phyloP scores from a whole-genome alignment of 2,888 invertebrate species.

The Nemapogon koenigi region DNA sequence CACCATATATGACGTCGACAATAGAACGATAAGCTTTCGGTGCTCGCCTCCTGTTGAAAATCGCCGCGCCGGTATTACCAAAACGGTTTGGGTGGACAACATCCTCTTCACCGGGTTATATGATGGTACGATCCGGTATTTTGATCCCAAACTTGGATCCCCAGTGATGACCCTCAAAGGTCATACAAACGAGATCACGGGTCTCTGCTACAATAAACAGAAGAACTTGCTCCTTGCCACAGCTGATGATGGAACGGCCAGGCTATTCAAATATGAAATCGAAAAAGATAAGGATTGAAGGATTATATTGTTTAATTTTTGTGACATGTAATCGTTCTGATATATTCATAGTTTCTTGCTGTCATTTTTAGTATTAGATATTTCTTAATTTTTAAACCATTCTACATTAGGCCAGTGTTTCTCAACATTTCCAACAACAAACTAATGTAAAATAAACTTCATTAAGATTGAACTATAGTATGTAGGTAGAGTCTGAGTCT shows the following conservation, averaged over 20 bases:
- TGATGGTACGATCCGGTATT: conserved; percentile 81
- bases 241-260: conserved; percentile 79
- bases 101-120: conserved; percentile 71
- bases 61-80: conserved; percentile 60
- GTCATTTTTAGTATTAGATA: too few species aligned
- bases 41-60: conserved; percentile 52
- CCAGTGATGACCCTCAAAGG: conserved; percentile 70
- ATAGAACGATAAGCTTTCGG: conserved; percentile 68
- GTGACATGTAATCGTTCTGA: too few species aligned
- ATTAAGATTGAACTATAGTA: too few species aligned
- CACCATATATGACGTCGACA: conserved; percentile 82
- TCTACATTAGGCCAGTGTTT: too few species aligned
- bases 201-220: conserved; percentile 71
- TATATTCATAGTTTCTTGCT: too few species aligned
- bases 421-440: too few species aligned
- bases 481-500: too few species aligned
- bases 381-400: too few species aligned
- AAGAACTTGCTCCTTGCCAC: conserved; percentile 71
- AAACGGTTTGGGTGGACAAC: conserved; percentile 60
- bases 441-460: too few species aligned
- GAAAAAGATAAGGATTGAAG: too few species aligned
- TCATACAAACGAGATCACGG: conserved; percentile 78
- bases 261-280: conserved; percentile 72
- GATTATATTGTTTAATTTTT: too few species aligned
- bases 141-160: conserved; percentile 76